These are phyloP conservation scores for Didymodactylos carnosus DNA, from an alignment of 2,888 invertebrate species.

Conservation along the genomic window DNA sequence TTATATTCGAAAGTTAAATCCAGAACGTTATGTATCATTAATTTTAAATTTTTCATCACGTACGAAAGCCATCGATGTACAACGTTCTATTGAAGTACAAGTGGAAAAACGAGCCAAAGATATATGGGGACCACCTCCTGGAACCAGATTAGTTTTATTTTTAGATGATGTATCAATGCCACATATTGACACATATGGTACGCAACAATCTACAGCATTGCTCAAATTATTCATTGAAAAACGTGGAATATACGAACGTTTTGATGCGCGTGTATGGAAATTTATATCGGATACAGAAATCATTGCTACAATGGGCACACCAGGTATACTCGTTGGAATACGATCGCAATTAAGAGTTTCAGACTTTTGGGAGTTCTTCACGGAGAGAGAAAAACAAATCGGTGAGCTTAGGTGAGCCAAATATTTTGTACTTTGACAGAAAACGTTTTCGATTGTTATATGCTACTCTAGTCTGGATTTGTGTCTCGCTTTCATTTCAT, in stretches of 20 bases:
- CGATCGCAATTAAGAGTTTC: not conserved
- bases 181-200: slow-evolving; percentile 60
- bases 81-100: slow-evolving; percentile 61
- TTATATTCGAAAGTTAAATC: slow-evolving; percentile 48
- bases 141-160: slow-evolving; percentile 67
- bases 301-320: slow-evolving; percentile 35
- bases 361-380: too few species aligned
- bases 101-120: slow-evolving; percentile 76
- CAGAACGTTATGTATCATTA: slow-evolving; percentile 45
- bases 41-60: slow-evolving; percentile 68
- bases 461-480: too few species aligned
- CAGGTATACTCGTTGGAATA: slow-evolving; percentile 17
- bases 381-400: too few species aligned
- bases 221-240: slow-evolving; percentile 70
- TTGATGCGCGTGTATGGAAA: slow-evolving; percentile 72
- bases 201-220: slow-evolving; percentile 75
- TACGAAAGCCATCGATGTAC: slow-evolving; percentile 72
- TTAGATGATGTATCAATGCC: slow-evolving; percentile 92
- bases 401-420: too few species aligned
- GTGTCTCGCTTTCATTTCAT: too few species aligned
- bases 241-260: slow-evolving; percentile 68
- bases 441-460: too few species aligned
- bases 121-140: slow-evolving; percentile 66
- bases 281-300: slow-evolving; percentile 55
- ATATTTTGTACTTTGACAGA: too few species aligned